Base-by-base conservation (phyloP, 2,888 invertebrate species). In the Uropetala carovei region DNA sequence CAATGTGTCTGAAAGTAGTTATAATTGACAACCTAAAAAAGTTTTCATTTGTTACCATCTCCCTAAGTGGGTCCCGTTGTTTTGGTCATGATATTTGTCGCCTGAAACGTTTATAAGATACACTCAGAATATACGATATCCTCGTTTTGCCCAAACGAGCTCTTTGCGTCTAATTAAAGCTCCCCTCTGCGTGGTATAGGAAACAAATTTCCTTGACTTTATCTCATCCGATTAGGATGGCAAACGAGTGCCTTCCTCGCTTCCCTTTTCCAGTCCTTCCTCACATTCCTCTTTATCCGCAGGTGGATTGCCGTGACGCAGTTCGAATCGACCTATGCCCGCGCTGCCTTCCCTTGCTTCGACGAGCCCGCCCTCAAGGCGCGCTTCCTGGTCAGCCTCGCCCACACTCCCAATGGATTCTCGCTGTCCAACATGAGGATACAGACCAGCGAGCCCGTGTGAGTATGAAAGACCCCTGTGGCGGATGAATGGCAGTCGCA, bases 241-340 rank as follows among this genome's bases (percentile, higher is more conserved):
- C 43, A 43, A 43, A 43, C 43, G 43, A 43, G 43, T 43, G 43
- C 11, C 22, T 22, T 10, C 27, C 75, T 13, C 27, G 11, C 75
- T 27, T 9, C 27, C 11, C 11, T 22, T 16, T 75, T 22, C 75
- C 13, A 27, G 13, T 13, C 22, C 27, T 4, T 75, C 22, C 22
- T 75, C 22, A 27, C 16, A 57, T 56, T 85, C 82, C 22, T 92
- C 84, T 84, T n/a, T 92, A 16, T 16, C 59, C 89, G 11, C 91
- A 94, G 94, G 92, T 94, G 93, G 93, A 92, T 95, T 84, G 95
- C 95, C 0, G 94, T 95, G 9, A 95, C 95, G 5, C 95, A 94
- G 92, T 94, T 94, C 93, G 94, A 95, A 93, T 93, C 94, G 0
- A 94, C 94, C 57, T 94, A 94, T 92, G 95, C 94, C 18, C 93